phyloP scores from a whole-genome alignment of 2,797 vertebrate genomes.

The Discoglossus pictus region DNA sequence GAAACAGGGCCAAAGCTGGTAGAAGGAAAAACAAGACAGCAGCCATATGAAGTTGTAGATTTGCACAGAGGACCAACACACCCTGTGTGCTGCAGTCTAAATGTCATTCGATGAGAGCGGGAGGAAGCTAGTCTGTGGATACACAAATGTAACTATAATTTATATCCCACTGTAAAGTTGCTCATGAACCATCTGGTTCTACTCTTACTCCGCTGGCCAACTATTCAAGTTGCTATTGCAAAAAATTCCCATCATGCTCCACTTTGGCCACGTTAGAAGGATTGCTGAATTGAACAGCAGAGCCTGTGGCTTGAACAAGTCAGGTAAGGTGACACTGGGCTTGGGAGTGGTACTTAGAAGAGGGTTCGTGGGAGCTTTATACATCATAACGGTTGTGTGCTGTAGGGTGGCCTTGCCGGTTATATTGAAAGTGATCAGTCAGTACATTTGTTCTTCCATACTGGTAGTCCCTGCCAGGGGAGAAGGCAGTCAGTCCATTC shows the following conservation, averaged over 20 bases:
- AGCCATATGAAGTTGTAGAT: background rate
- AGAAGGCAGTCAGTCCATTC: constrained; percentile 79
- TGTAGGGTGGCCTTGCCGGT: constrained; percentile 77
- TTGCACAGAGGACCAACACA: no score
- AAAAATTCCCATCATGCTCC: background rate
- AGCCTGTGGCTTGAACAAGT: background rate
- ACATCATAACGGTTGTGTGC: constrained; percentile 87
- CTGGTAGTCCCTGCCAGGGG: constrained; percentile 77
- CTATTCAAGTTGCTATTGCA: no score
- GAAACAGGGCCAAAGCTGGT: background rate
- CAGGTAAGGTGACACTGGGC: background rate
- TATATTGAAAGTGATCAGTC: constrained; percentile 90
- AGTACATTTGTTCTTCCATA: constrained; percentile 76
- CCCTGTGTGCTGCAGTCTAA: no score
- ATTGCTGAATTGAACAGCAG: background rate
- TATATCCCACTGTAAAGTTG: no score
- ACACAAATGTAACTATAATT: no score
- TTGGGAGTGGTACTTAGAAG: background rate
- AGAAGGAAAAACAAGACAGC: background rate
- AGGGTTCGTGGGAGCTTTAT: constrained; percentile 57
- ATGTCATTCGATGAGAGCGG: no score
- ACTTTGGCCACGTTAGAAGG: background rate
- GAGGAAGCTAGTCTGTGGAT: no score
- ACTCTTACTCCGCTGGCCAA: background rate
- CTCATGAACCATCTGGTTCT: no score